Evolutionary conservation across 2,888 invertebrate genomes (phyloP), one percentile per base, ranked within the genome.

Genomic region (Spodoptera exigua): DNA sequence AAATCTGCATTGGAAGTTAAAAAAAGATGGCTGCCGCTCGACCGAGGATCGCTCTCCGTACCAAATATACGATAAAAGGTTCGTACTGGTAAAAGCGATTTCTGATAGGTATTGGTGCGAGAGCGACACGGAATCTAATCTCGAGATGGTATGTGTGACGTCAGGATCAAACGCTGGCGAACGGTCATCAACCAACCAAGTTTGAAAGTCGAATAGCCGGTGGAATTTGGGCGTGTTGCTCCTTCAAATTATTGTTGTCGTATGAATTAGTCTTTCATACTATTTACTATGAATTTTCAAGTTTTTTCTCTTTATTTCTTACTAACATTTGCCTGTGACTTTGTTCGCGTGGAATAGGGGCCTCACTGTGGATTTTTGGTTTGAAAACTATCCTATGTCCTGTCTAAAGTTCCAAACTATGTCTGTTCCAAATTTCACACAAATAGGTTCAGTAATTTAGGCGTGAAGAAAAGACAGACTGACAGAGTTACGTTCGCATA

Each of bases 51-150:
- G 7, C 43, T 9, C 4, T 35, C 13, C 34, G 49, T 37, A 37
- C 36, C 48, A 35, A 27, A 27, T 39, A 40, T 32, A 13, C 57
- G 57, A 49, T 70, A 53, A 65, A 72, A 74, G 54, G 61, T 27
- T 56, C 21, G 44, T 44, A 60, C 52, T 32, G 56, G 53, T 70
- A 59, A 72, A 72, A 72, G 56, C 54, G 49, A 61, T 65, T 27
- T 27, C 71, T 56, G 72, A 72, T 72, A 70, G 61, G 54, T 61
- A 56, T 55, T 63, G 61, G 71, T 63, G 75, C 52, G 53, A 63
- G 56, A 56, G 70, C 56, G 66, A 55, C 61, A 51, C 59, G 56
- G 57, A 70, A 75, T 72, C 71, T 62, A 75, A 73, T 73, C 72
- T 67, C 61, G 59, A 58, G 47, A 62, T 58, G 55, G 61, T 32